phyloP scores from a whole-genome alignment of 2,888 invertebrate species.

The Pristionchus arcanus region DNA sequence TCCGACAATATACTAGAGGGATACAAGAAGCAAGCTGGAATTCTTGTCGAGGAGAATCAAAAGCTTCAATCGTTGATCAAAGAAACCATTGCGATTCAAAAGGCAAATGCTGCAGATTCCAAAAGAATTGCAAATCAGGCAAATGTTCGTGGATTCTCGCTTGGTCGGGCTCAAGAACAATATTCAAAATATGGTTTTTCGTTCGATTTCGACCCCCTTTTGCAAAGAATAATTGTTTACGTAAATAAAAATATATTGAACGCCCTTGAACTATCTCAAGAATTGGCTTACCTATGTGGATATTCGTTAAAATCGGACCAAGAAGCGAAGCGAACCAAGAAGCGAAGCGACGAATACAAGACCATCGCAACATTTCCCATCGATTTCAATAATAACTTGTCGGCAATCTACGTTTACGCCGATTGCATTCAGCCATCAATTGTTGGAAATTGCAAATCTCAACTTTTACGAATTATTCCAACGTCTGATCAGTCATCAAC shows the following conservation, averaged over 20 bases:
- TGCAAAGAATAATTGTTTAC: background rate
- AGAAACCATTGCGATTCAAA: background rate
- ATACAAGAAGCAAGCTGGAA: background rate
- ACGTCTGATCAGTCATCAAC: background rate
- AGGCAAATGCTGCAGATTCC: background rate
- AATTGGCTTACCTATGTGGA: background rate
- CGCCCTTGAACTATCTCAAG: background rate
- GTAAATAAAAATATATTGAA: background rate
- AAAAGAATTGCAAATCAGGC: background rate
- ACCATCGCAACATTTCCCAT: no score
- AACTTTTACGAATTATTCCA: background rate
- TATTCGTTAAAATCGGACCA: no score
- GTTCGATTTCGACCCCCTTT: background rate
- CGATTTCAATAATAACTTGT: no score
- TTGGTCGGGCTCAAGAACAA: background rate
- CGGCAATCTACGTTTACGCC: no score
- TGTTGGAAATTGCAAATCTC: no score
- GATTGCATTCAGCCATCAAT: no score
- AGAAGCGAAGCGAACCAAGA: no score
- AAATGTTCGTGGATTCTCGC: background rate
- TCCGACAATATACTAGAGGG: background rate
- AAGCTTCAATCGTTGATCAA: background rate
- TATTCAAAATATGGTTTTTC: no score
- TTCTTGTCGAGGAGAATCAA: background rate
- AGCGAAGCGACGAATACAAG: no score